These are phyloP conservation scores for Sepioteuthis lessoniana DNA, from an alignment of 2,888 invertebrate genomes.

Conservation along the genomic window DNA sequence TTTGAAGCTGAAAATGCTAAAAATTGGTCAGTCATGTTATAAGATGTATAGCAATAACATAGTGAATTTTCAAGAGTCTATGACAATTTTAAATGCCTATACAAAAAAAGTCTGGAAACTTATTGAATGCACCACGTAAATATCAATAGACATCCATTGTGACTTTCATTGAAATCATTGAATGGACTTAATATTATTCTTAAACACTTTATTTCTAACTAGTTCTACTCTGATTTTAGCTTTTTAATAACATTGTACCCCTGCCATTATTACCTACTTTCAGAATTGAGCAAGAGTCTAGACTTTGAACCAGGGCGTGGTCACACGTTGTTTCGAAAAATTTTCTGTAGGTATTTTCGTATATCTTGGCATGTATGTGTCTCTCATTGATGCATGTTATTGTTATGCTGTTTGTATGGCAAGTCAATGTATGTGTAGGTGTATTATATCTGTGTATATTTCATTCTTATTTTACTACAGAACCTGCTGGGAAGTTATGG, in stretches of 20 bases:
- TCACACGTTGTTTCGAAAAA: conserved; percentile 47
- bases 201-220: not conserved
- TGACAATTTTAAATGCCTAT: no score
- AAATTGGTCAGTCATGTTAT: no score
- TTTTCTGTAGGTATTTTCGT: conserved; percentile 45
- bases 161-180: not conserved
- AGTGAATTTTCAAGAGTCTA: no score
- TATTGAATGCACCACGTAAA: no score
- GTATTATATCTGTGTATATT: not conserved
- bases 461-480: no score
- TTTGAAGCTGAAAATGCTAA: no score
- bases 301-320: conserved; percentile 47
- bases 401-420: not conserved
- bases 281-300: conserved; percentile 49
- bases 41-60: no score
- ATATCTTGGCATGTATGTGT: not conserved
- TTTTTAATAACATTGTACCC: not conserved
- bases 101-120: no score
- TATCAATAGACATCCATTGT: not conserved
- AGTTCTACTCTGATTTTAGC: no score
- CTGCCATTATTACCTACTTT: not conserved
- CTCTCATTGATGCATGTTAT: not conserved
- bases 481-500: no score
- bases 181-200: not conserved
- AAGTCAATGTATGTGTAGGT: not conserved